Evolutionary conservation across 2,113 vertebrate genomes (phyloP), one percentile per base, ranked within the genome.

Genomic region (Gallinago paraguaiae): DNA sequence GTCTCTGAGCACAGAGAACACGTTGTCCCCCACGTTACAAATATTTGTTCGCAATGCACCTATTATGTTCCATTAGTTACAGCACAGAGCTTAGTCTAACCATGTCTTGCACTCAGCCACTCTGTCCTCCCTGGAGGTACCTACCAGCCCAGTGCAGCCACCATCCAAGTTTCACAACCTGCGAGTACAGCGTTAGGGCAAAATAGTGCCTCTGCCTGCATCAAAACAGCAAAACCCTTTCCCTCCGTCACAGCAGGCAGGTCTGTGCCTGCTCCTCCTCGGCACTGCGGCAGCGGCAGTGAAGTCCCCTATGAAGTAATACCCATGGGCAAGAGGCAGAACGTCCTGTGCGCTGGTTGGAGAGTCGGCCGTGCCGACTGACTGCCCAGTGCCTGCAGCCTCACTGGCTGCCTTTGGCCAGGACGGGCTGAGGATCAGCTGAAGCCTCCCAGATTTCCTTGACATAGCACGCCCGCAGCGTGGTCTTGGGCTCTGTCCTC

Each of bases 291-390:
- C 70, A 63, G 39, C 63, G 5, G 19, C 41, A 31, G 15, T 5
- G 23, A n/a, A 14, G 56, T 50, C n/a, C 46, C 28, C 65, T 33
- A 0, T 30, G 70, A 45, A 90, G 12, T n/a, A 25, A 37, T 4
- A 33, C 43, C 43, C 30, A 2, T 1, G 16, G n/a, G 39, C n/a
- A 57, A 59, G 82, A 75, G 46, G 76, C 0, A 0, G 57, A 18
- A 5, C 0, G 0, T 68, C 57, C 43, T 14, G 33, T 24, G 61
- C 53, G 35, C 31, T 1, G 0, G 19, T 35, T n/a, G 63, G 59
- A 60, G 65, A 37, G 85, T 37, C 18, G 23, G 3, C 39, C 11
- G 1, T 33, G 77, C 46, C 0, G 9, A 25, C 10, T 24, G 90
- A 31, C 30, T 30, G 67, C 31, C 24, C 6, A 11, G 54, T 3